Evolutionary conservation across 2,797 vertebrate species (phyloP).

Genomic region (Danio choprae): DNA sequence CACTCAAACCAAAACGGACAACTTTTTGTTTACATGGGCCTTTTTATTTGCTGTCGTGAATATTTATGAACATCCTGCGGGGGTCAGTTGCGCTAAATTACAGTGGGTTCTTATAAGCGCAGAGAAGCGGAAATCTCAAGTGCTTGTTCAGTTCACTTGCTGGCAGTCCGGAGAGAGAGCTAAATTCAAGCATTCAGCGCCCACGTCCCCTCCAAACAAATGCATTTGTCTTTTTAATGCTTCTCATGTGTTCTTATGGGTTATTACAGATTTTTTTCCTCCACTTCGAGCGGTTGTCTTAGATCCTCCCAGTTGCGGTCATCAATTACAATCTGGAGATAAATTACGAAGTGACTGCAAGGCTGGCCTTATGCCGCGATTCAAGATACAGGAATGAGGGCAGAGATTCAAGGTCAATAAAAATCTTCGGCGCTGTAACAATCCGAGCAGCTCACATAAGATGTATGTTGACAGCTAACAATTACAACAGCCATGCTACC

Average conservation of each 20-base stretch:
- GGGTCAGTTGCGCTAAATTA: conserved; percentile 2
- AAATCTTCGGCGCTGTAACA: conserved; percentile 27
- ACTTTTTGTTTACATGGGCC: conserved; percentile 56
- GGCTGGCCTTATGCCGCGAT: conserved; percentile 50
- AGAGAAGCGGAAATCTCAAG: neutral
- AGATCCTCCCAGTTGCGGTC: conserved; percentile 11
- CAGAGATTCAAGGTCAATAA: conserved; percentile 56
- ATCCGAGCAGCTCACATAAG: conserved; percentile 34
- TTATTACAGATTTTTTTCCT: conserved; percentile 25
- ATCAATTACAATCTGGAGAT: conserved; percentile 59
- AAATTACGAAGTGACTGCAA: conserved; percentile 53
- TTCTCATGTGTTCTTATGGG: conserved; percentile 12
- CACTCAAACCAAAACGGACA: conserved; percentile 53
- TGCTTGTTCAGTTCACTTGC: conserved; percentile 5
- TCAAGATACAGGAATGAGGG: conserved; percentile 41
- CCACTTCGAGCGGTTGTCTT: conserved; percentile 14
- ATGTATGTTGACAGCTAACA: conserved; percentile 41
- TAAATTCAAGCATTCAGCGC: neutral
- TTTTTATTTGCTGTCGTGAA: conserved; percentile 15
- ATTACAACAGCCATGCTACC: conserved; percentile 30
- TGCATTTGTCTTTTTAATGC: conserved; percentile 27
- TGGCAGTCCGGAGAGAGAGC: conserved; percentile 4
- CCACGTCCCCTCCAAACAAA: neutral
- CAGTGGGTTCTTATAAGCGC: neutral
- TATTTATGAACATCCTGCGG: conserved; percentile 28